Conservation (phyloP, 1,140 invertebrate species). For the Galleria mellonella region DNA sequence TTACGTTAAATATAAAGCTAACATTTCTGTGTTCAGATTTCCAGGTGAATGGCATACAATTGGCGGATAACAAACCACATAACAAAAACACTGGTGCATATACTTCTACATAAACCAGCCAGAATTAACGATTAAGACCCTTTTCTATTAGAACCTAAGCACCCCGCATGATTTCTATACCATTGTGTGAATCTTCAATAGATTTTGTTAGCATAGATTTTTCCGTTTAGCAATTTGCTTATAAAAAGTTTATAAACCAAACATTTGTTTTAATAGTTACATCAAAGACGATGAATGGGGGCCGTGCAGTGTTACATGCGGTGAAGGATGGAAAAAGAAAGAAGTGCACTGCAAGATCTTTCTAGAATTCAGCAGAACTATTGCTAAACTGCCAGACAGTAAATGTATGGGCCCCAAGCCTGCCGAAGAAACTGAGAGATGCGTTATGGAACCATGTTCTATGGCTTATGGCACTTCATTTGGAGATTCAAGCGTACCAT, state of each 20-base stretch:
- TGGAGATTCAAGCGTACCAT: slow-evolving; percentile 77
- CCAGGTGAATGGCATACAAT: slow-evolving; percentile 25
- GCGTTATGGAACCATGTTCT: slow-evolving; percentile 84
- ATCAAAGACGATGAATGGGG: slow-evolving; percentile 85
- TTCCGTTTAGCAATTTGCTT: not conserved
- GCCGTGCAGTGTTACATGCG: slow-evolving; percentile 91
- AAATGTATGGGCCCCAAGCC: slow-evolving; percentile 91
- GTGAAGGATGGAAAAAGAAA: slow-evolving; percentile 87
- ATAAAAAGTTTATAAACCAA: not conserved
- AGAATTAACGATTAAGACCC: slow-evolving; percentile 42
- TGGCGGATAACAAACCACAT: slow-evolving; percentile 32
- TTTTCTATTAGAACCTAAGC: slow-evolving; percentile 33
- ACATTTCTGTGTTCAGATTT: slow-evolving; percentile 23
- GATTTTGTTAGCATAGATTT: slow-evolving; percentile 17
- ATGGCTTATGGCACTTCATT: slow-evolving; percentile 77
- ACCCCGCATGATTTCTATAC: slow-evolving; percentile 46
- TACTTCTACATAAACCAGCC: slow-evolving; percentile 72
- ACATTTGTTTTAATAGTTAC: slow-evolving; percentile 55
- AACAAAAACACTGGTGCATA: slow-evolving; percentile 61
- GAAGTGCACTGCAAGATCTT: slow-evolving; percentile 95
- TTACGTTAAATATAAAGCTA: slow-evolving; percentile 1
- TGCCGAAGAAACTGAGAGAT: slow-evolving; percentile 84
- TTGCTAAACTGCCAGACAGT: slow-evolving; percentile 89
- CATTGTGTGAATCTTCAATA: slow-evolving; percentile 36
- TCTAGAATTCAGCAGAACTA: slow-evolving; percentile 90